Conservation (phyloP, 2,113 vertebrate species). For the Sebastes fasciatus region DNA sequence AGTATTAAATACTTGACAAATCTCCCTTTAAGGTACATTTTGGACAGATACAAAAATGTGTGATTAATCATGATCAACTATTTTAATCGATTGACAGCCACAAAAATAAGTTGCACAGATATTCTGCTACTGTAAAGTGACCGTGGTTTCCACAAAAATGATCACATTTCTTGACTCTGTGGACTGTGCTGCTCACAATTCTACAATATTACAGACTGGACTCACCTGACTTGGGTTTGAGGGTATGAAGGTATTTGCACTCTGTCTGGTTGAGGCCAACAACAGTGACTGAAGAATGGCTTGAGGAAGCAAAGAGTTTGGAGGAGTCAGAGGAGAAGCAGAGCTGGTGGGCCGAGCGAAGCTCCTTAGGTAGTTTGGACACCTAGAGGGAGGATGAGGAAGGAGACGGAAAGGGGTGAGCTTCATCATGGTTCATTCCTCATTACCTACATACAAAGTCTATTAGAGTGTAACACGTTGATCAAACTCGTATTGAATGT, state of each 20-base stretch:
- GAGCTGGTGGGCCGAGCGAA: constrained; percentile 86
- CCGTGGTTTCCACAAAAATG: neutral
- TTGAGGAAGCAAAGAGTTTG: constrained; percentile 87
- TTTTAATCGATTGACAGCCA: too few species aligned
- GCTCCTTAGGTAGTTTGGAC: constrained; percentile 85
- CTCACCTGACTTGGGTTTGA: constrained; percentile 87
- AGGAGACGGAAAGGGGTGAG: neutral
- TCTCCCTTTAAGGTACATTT: too few species aligned
- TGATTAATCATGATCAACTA: too few species aligned
- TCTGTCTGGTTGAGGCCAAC: constrained; percentile 79
- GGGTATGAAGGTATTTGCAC: constrained; percentile 86
- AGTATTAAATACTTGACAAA: too few species aligned
- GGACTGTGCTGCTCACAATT: neutral
- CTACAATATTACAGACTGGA: neutral
- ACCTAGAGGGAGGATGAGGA: constrained; percentile 79
- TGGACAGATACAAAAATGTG: too few species aligned
- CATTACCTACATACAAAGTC: neutral
- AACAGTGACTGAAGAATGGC: constrained; percentile 83
- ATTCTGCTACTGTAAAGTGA: neutral
- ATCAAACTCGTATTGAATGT: neutral
- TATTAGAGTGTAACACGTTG: neutral
- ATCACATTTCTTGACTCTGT: neutral
- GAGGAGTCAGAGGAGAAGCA: constrained; percentile 91
- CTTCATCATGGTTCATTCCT: neutral
- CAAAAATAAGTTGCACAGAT: too few species aligned